Base-by-base conservation (phyloP, 2,113 vertebrate species). In the Leptodactylus fuscus region DNA sequence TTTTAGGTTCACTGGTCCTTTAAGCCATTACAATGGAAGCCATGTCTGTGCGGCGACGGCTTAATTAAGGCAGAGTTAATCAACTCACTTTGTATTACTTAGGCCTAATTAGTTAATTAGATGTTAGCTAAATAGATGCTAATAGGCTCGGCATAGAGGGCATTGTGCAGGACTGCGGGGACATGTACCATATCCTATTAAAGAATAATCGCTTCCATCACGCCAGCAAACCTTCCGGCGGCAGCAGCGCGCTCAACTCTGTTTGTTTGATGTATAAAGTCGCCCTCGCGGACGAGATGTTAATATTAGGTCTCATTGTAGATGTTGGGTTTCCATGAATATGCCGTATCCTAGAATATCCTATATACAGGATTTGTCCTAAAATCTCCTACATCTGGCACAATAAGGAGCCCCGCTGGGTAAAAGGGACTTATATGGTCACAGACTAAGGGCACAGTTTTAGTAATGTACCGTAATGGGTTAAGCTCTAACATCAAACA, bases 41-140 rank as follows among this genome's bases (percentile, higher is more conserved):
- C 32, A 24, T 8, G 51, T 9, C 22, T 41, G 51, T 16, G 48
- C 73, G 15, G 24, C 13, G 55, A 24, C 38, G 36, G 55, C 36
- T 62, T 41, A n/a, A 62, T 80, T 44, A 44, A 18, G 20, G 53
- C 32, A 10, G 22, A 90, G 92, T 91, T 80, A 80, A 80, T 60
- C 53, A 80, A 41, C 13, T 80, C 24, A 10, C 34, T 62, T 80
- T 80, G 27, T 80, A 44, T 62, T 24, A 44, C 53, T 58, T 41
- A 27, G n/a, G 4, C 38, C 36, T 80, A 80, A 62, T 80, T 80
- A 36, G 20, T 80, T 80, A 76, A 76, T 76, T 51, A 51, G 27
- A 44, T 80, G 36, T 80, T 60, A 80, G 36, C 9, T 41, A 80
- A 44, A 60, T 80, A 80, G 34, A 53, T 27, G n/a, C 53, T 62